phyloP scores from a whole-genome alignment of 2,113 vertebrate genomes.

The Lamprologus lemairii region DNA sequence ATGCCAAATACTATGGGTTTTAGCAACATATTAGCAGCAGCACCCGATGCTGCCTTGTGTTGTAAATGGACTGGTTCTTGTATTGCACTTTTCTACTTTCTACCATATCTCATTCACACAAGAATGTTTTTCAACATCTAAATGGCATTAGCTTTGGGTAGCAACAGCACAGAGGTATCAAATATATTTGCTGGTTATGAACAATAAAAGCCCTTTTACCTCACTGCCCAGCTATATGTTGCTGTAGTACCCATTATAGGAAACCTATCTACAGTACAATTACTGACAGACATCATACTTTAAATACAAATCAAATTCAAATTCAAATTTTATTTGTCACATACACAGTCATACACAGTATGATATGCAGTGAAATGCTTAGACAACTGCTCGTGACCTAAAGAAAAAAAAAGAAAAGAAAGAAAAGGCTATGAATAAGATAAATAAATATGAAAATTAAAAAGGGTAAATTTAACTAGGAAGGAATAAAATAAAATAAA shows the following conservation, averaged over 20 bases:
- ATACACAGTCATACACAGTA: too few relatives aligned
- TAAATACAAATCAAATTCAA: background rate
- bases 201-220: background rate
- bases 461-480: too few relatives aligned
- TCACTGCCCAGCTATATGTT: background rate
- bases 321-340: too few relatives aligned
- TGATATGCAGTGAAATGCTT: too few relatives aligned
- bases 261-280: background rate
- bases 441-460: too few relatives aligned
- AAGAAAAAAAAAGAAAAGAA: too few relatives aligned
- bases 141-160: background rate
- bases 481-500: too few relatives aligned
- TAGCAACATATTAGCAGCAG: background rate
- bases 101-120: background rate
- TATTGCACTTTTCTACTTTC: background rate
- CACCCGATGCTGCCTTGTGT: background rate
- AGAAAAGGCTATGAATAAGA: too few relatives aligned
- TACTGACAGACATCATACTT: background rate
- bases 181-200: background rate
- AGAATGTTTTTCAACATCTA: background rate
- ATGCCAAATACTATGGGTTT: background rate
- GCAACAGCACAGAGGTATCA: background rate
- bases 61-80: background rate
- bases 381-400: too few relatives aligned
- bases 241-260: background rate